A percentile compares a stretch with the other conserved stretches of the same genome.
Conservation (phyloP, 2,113 vertebrate species). For the Pelecanus crispus region DNA sequence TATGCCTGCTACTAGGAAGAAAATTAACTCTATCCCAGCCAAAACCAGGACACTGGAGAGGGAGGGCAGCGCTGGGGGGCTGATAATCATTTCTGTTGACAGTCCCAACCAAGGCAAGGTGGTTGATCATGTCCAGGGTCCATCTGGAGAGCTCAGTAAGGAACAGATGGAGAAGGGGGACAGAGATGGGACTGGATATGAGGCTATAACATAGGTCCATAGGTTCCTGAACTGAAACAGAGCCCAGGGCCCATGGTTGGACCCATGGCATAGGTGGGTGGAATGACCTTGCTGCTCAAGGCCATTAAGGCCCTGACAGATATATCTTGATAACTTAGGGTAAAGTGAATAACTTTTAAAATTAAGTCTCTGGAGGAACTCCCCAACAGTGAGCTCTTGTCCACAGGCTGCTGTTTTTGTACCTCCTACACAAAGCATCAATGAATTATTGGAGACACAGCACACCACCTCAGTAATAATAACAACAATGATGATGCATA, state of each 20-base stretch:
- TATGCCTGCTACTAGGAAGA: no score
- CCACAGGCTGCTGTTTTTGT: not conserved
- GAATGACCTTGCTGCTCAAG: not conserved
- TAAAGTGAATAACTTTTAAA: not conserved
- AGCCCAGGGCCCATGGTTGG: not conserved
- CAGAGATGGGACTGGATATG: not conserved
- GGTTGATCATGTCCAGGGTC: not conserved
- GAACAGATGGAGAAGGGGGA: not conserved
- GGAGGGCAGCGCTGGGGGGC: accelerated
- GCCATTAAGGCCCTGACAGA: not conserved
- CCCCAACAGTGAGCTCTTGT: not conserved
- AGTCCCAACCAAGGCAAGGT: not conserved
- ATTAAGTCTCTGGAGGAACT: not conserved
- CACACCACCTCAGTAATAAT: not conserved
- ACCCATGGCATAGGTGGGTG: no score
- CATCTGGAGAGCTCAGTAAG: not conserved
- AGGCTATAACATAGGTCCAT: not conserved
- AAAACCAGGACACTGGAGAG: no score
- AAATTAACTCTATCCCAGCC: no score
- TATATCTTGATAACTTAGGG: not conserved
- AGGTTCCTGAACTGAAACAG: not conserved
- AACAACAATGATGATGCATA: not conserved
- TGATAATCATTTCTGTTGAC: not conserved
- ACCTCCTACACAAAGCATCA: not conserved
- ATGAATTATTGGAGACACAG: not conserved